These are phyloP conservation scores for Campylorhamphus procurvoides DNA, from an alignment of 2,113 vertebrate genomes.

Conservation along the genomic window DNA sequence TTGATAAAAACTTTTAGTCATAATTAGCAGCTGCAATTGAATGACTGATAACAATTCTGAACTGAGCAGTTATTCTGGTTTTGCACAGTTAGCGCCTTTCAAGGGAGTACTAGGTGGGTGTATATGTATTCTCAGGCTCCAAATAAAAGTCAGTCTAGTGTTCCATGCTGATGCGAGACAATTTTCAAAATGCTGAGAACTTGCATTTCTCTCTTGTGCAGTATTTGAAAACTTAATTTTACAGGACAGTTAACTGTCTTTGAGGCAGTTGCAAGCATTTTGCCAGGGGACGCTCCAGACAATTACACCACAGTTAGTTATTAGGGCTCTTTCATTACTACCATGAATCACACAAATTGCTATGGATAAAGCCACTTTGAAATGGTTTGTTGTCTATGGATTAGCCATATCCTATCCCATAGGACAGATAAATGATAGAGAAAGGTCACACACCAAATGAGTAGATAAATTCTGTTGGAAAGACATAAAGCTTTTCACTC, in stretches of 20 bases:
- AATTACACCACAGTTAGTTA: not conserved
- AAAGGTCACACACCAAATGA: not conserved
- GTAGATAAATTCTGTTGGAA: not conserved
- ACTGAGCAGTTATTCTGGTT: not conserved
- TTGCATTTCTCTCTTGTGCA: not conserved
- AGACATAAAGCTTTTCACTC: not conserved
- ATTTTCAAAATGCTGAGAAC: not conserved
- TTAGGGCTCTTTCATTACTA: not conserved
- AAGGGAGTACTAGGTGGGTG: not conserved
- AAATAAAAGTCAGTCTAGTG: not conserved
- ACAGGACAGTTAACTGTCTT: not conserved
- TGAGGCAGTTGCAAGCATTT: not conserved
- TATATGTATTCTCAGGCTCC: not conserved
- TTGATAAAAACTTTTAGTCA: accelerated
- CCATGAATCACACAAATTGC: not conserved
- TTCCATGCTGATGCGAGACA: not conserved
- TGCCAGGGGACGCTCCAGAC: not conserved
- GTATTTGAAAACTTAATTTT: not conserved
- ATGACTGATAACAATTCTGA: not conserved
- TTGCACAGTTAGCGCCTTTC: not conserved
- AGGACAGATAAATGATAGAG: not conserved
- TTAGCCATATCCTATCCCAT: not conserved
- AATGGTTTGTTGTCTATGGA: not conserved
- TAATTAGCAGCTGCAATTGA: not conserved
- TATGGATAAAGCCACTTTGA: not conserved